Percentiles rank a stretch among this genome's conserved stretches.
phyloP scores from a whole-genome alignment of 2,113 vertebrate genomes.

The Gallinago paraguaiae region DNA sequence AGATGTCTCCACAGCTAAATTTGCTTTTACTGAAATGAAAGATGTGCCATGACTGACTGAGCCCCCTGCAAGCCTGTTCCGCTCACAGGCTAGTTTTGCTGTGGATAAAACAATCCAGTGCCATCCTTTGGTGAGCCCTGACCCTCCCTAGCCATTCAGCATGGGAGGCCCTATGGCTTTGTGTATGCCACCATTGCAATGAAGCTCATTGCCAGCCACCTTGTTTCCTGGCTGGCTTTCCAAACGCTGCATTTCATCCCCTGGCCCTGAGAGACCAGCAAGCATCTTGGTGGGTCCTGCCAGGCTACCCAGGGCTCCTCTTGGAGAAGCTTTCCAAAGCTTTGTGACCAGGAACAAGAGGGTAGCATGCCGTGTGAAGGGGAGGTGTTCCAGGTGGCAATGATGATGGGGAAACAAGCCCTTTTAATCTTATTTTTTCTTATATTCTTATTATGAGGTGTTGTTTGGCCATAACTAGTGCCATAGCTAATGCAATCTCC shows the following conservation, averaged over 20 bases:
- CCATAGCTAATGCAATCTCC: background rate
- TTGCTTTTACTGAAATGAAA: background rate
- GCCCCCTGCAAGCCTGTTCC: background rate
- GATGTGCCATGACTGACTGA: background rate
- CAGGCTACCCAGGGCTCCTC: background rate
- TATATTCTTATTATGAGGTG: background rate
- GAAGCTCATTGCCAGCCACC: fast-evolving
- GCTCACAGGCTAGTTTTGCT: background rate
- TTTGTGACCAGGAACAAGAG: background rate
- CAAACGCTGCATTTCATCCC: fast-evolving
- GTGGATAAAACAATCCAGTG: background rate
- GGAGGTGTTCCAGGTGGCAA: background rate
- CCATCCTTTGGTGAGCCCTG: background rate
- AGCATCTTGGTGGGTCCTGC: background rate
- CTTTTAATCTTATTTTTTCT: background rate
- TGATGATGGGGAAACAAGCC: background rate
- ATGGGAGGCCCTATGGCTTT: background rate
- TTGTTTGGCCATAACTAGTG: background rate
- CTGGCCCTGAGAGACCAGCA: fast-evolving
- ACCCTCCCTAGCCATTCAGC: background rate
- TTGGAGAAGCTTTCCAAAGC: background rate
- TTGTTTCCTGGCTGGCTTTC: background rate
- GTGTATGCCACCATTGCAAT: background rate
- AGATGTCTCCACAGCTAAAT: background rate
- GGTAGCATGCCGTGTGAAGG: background rate